phyloP scores from a whole-genome alignment of 2,113 vertebrate species.

The Bufo gargarizans region DNA sequence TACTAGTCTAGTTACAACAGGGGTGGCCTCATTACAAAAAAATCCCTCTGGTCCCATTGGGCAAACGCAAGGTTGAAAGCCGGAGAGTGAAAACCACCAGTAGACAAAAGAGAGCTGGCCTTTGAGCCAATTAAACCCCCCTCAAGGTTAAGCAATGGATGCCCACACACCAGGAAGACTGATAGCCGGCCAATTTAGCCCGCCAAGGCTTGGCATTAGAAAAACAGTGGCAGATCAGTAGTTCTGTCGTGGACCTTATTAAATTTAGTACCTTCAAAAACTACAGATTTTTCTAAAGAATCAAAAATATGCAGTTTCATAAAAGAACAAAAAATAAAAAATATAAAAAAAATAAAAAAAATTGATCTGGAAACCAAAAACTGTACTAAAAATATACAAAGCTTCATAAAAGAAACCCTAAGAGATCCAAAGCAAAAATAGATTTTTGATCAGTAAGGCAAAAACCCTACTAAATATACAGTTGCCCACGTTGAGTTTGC shows the following conservation, averaged over 20 bases:
- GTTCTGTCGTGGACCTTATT: background rate
- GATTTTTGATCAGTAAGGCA: background rate
- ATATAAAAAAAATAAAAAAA: background rate
- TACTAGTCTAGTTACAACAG: conserved; percentile 17
- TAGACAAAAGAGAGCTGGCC: conserved; percentile 38
- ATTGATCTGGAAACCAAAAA: background rate
- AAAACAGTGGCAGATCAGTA: background rate
- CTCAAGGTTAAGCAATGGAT: conserved; percentile 48
- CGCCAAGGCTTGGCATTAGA: background rate
- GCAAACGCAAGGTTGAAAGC: conserved; percentile 48
- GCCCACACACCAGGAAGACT: conserved; percentile 50
- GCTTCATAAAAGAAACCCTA: background rate
- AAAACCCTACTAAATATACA: background rate
- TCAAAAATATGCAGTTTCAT: background rate
- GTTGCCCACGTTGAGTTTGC: background rate
- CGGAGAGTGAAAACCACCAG: conserved; percentile 33
- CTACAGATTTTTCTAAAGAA: background rate
- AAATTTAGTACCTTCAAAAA: background rate
- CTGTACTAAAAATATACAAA: no score
- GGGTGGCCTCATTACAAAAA: conserved; percentile 51
- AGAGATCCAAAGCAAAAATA: background rate
- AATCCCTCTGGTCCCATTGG: conserved; percentile 46
- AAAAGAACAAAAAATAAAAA: no score
- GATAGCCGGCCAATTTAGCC: conserved; percentile 12
- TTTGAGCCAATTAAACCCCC: conserved; percentile 56